Evolutionary conservation across 1,140 invertebrate genomes (phyloP).

Genomic region (Drosophila melanogaster): Release_6_plus_ISO1_MT NC_004354.4:16516501-16517000

Average conservation of each 20-base stretch:
- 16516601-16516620: constrained; percentile 34
- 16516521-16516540: neutral
- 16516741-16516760: no score
- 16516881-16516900: constrained; percentile 3
- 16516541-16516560: neutral
- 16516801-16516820: constrained; percentile 13
- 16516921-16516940: constrained; percentile 42
- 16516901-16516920: constrained; percentile 26
- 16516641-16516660: constrained; percentile 33
- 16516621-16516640: constrained; percentile 36
- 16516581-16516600: constrained; percentile 42
- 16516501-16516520: constrained; percentile 8
- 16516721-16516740: constrained; percentile 8
- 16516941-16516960: constrained; percentile 42
- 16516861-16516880: no score
- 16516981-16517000: constrained; percentile 2
- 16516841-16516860: constrained; percentile 20
- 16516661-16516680: constrained; percentile 19
- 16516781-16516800: neutral
- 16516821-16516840: constrained; percentile 17
- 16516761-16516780: neutral
- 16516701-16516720: neutral
- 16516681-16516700: neutral
- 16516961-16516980: constrained; percentile 36
- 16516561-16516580: constrained; percentile 41